Conservation (phyloP, 2,797 vertebrate species). For the Hemitrygon akajei region DNA sequence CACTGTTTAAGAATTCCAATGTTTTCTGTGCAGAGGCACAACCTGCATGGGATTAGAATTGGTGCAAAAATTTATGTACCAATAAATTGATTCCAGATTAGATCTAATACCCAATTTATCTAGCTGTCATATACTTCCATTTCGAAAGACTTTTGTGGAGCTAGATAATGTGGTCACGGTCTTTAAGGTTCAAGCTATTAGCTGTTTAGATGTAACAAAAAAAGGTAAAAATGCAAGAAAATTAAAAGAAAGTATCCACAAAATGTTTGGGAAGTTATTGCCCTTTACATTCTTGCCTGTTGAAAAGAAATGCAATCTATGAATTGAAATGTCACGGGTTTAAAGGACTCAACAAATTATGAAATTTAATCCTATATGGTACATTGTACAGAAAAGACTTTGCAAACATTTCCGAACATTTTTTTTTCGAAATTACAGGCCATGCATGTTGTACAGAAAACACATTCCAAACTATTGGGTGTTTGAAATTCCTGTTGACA, state of each 20-base stretch:
- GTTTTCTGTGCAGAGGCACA: neutral
- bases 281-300: neutral
- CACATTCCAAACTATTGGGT: neutral
- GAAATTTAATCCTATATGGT: neutral
- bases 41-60: neutral
- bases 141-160: neutral
- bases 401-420: neutral
- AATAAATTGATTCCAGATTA: slow-evolving; percentile 10
- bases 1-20: neutral
- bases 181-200: neutral
- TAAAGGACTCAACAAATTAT: neutral
- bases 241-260: neutral
- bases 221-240: neutral
- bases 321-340: neutral
- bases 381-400: neutral
- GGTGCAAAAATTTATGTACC: neutral
- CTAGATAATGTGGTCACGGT: neutral
- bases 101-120: neutral
- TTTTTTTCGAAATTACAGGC: neutral
- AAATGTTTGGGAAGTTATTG: neutral
- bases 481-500: neutral
- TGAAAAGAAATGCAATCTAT: too few relatives aligned
- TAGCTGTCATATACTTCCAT: neutral
- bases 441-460: neutral
- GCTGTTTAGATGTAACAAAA: neutral